Percentiles rank a stretch among this genome's conserved stretches.
These are phyloP conservation scores for Drosophila lacicola DNA, from an alignment of 2,888 invertebrate genomes.

Conservation along the genomic window DNA sequence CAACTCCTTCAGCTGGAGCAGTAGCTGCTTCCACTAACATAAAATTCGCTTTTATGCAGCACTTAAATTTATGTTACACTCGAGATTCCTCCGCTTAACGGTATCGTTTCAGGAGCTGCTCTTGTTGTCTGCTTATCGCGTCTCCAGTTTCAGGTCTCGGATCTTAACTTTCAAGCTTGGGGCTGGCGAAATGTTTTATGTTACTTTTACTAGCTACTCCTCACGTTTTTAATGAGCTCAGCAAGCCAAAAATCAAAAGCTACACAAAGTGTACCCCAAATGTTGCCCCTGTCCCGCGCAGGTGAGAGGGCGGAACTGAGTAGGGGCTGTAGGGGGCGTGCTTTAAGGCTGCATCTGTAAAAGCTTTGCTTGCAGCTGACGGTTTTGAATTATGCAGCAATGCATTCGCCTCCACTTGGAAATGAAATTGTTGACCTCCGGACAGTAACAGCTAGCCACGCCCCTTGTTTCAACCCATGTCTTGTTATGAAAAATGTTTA, in stretches of 20 bases:
- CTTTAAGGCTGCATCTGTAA: slow-evolving; percentile 5
- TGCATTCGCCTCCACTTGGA: slow-evolving; percentile 7
- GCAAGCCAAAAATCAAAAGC: slow-evolving; percentile 37
- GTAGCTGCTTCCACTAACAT: slow-evolving; percentile 40
- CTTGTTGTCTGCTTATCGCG: slow-evolving; percentile 49
- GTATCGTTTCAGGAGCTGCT: slow-evolving; percentile 37
- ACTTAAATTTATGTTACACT: slow-evolving; percentile 78
- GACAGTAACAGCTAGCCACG: not conserved
- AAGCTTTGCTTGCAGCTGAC: slow-evolving; percentile 12
- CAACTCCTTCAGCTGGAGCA: not conserved
- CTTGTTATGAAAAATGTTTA: slow-evolving; percentile 44
- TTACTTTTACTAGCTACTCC: slow-evolving; percentile 56
- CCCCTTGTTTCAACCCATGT: not conserved
- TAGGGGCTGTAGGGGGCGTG: not conserved
- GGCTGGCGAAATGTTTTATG: slow-evolving; percentile 63
- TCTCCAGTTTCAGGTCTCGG: slow-evolving; percentile 23
- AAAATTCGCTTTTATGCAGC: slow-evolving; percentile 74
- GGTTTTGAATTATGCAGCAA: slow-evolving; percentile 25
- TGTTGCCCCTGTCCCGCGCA: slow-evolving; percentile 15
- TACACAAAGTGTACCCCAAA: slow-evolving; percentile 44
- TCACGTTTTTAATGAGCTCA: slow-evolving; percentile 53
- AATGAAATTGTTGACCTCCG: slow-evolving; percentile 8
- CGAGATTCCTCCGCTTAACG: slow-evolving; percentile 69
- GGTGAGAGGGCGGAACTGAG: not conserved
- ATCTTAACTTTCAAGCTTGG: slow-evolving; percentile 9